phyloP scores from a whole-genome alignment of 1,140 invertebrate genomes.

The Formica exsecta region DNA sequence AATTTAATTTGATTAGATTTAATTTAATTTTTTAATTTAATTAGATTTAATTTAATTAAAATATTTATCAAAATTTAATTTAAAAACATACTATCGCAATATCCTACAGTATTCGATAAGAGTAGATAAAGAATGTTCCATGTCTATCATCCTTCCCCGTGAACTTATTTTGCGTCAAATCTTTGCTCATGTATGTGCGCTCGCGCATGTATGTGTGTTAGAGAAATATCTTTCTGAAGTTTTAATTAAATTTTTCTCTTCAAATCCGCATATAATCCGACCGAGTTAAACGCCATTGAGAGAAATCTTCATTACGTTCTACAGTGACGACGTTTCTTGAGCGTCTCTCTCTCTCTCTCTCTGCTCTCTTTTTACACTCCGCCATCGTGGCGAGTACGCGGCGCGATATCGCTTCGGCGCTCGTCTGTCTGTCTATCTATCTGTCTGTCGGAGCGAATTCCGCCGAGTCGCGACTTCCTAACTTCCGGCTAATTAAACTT shows the following conservation, averaged over 20 bases:
- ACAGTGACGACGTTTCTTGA: constrained; percentile 20
- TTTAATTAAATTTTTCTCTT: constrained; percentile 62
- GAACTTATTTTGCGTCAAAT: constrained; percentile 26
- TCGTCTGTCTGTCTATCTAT: constrained; percentile 17
- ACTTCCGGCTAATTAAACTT: constrained; percentile 63
- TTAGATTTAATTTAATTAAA: neutral
- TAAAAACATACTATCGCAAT: neutral
- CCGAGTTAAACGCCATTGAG: constrained; percentile 45
- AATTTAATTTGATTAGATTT: no score
- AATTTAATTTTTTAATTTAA: neutral
- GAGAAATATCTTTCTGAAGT: constrained; percentile 47
- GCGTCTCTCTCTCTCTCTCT: neutral
- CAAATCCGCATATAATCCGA: constrained; percentile 39
- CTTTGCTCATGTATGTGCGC: neutral
- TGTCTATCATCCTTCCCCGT: neutral
- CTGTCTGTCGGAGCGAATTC: constrained; percentile 36
- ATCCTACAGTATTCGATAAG: neutral
- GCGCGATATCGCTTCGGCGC: constrained; percentile 21
- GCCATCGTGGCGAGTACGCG: neutral
- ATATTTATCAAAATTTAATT: constrained; percentile 11
- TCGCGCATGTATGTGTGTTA: no score
- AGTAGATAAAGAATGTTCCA: constrained; percentile 6
- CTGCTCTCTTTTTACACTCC: constrained; percentile 1
- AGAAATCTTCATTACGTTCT: constrained; percentile 59
- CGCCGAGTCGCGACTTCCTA: constrained; percentile 46